A percentile compares a stretch with the other conserved stretches of the same genome.
Conservation (phyloP, 2,113 vertebrate genomes). For the Oxyruncus cristatus region DNA sequence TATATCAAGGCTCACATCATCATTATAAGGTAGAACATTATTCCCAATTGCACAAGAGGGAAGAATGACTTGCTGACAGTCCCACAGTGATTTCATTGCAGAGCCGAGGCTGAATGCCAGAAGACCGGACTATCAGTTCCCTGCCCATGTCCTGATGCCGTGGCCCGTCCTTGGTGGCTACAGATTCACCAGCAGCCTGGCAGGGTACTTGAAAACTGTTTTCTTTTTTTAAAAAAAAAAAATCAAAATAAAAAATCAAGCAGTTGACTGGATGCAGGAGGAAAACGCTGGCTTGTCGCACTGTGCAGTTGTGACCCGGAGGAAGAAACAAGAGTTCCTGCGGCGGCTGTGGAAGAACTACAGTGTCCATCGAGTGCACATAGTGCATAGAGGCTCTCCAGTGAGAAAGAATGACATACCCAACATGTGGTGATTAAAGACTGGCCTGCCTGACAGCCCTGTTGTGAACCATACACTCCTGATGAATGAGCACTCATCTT, state of each 20-base stretch:
- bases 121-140: not conserved
- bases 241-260: not conserved
- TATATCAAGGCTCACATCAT: not conserved
- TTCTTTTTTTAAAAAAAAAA: not conserved
- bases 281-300: not conserved
- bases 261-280: not conserved
- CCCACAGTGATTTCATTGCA: not conserved
- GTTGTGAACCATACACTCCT: not conserved
- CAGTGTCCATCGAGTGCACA: not conserved
- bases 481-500: not conserved
- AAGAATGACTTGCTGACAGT: slow-evolving; percentile 13
- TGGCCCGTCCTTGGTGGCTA: not conserved
- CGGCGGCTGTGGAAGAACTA: not conserved
- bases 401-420: not conserved
- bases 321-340: not conserved
- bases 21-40: not conserved
- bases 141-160: not conserved
- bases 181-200: not conserved
- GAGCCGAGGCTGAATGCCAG: slow-evolving; percentile 4
- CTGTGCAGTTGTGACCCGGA: not conserved
- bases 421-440: not conserved
- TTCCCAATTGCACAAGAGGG: not conserved
- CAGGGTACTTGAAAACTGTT: not conserved
- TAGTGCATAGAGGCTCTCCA: not conserved
- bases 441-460: not conserved